phyloP scores from a whole-genome alignment of 2,888 invertebrate species.

The Cantharis flavilabris region DNA sequence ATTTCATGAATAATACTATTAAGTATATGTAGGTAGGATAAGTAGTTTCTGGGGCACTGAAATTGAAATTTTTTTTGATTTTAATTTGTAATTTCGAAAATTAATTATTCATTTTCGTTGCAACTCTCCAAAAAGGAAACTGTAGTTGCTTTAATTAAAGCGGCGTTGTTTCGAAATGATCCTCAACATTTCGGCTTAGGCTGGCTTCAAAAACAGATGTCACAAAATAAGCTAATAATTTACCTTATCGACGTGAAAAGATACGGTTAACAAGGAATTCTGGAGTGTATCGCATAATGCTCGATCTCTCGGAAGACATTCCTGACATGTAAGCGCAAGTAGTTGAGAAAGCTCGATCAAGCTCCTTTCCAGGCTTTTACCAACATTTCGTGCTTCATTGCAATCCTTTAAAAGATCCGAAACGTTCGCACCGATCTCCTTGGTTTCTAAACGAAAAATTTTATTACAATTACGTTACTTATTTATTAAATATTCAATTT shows the following conservation, averaged over 20 bases:
- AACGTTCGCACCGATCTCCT: slow-evolving; percentile 63
- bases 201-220: background rate
- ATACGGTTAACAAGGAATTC: slow-evolving; percentile 69
- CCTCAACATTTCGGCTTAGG: background rate
- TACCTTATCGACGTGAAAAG: slow-evolving; percentile 67
- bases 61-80: no score
- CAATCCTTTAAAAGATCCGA: slow-evolving; percentile 62
- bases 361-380: slow-evolving; percentile 61
- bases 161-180: background rate
- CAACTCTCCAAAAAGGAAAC: no score
- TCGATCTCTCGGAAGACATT: slow-evolving; percentile 71
- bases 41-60: no score
- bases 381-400: slow-evolving; percentile 60
- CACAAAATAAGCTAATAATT: slow-evolving; percentile 35
- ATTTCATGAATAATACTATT: background rate
- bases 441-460: slow-evolving; percentile 58
- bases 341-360: slow-evolving; percentile 64
- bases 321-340: slow-evolving; percentile 64
- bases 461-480: background rate
- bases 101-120: no score
- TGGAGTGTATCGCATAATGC: slow-evolving; percentile 78
- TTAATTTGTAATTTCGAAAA: no score
- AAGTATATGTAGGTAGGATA: no score
- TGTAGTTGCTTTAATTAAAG: background rate
- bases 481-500: background rate